phyloP scores from a whole-genome alignment of 1,140 invertebrate genomes.

The Papilio dardanus region DNA sequence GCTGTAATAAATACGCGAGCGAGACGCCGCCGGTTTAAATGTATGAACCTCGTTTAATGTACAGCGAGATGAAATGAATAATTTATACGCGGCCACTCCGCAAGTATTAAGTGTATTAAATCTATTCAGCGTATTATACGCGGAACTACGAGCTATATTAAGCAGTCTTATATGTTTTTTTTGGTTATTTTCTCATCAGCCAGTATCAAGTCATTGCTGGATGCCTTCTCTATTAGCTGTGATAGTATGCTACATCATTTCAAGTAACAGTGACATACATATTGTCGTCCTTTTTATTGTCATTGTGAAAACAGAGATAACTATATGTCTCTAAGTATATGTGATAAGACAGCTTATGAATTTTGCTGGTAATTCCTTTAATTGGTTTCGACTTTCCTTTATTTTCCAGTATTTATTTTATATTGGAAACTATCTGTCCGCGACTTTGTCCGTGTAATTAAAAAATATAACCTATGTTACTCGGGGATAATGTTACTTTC shows the following conservation, averaged over 20 bases:
- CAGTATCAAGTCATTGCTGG: not conserved
- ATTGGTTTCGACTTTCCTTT: not conserved
- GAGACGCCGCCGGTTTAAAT: conserved; percentile 26
- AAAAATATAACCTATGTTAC: no score
- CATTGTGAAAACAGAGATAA: not conserved
- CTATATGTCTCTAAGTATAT: not conserved
- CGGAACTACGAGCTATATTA: not conserved
- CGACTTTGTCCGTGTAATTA: no score
- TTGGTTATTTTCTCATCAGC: not conserved
- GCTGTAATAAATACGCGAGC: conserved; percentile 30
- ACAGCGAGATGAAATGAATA: conserved; percentile 31
- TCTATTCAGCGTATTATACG: not conserved
- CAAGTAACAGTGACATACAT: no score
- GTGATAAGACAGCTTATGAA: no score
- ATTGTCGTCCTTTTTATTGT: not conserved
- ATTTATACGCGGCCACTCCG: conserved; percentile 28
- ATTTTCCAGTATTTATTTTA: not conserved
- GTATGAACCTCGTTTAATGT: conserved; percentile 24
- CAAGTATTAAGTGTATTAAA: conserved; percentile 4
- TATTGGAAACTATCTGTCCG: no score
- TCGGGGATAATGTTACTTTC: no score
- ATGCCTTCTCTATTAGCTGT: not conserved
- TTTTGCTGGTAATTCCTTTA: not conserved
- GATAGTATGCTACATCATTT: no score
- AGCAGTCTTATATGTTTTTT: not conserved